Base-by-base conservation (phyloP, 2,113 vertebrate species). In the Colinus virginianus region DNA sequence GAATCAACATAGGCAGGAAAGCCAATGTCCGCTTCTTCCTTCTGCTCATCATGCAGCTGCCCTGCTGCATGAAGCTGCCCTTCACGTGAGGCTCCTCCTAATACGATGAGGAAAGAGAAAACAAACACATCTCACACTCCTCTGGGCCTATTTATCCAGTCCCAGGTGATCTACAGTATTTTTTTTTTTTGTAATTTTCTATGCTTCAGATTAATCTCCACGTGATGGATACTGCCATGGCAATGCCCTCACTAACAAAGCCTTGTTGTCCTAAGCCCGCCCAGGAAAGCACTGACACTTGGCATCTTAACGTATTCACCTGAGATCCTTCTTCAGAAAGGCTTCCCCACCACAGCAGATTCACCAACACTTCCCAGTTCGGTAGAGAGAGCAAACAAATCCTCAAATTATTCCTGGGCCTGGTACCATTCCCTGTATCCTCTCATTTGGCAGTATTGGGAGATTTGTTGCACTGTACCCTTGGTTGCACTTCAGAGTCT, bases 131-230 rank as follows among this genome's bases (percentile, higher is more conserved):
- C 23, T 59, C 49, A 19, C 30, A 4, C 13, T 58, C 23, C 49
- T 36, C 0, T 1, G 1, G 59, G 11, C 3, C n/a, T 32, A 0
- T 40, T 56, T 77, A n/a, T 42, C n/a, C 68, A n/a, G 2, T 4
- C 25, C 22, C 36, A 14, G 28, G 19, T 26, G 45, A 20, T 74
- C 74, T 49, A 17, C 58, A 40, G 40, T 40, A 11, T 40, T 40
- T 40, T 40, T 40, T 12, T 40, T 40, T 69, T 62, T 55, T 4
- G 0, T 16, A 61, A 7, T 34, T 77, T 45, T 42, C 49, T 17
- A 14, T 45, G 45, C n/a, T 13, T 51, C 49, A 18, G 8, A 4
- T 18, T 53, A 66, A 42, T n/a, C 32, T 61, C 36, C 5, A 23
- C 6, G 17, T 13, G 17, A 25, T 13, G 18, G 48, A 11, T 49